Conservation (phyloP, 1,140 invertebrate genomes). For the Charaxes varanes region DNA sequence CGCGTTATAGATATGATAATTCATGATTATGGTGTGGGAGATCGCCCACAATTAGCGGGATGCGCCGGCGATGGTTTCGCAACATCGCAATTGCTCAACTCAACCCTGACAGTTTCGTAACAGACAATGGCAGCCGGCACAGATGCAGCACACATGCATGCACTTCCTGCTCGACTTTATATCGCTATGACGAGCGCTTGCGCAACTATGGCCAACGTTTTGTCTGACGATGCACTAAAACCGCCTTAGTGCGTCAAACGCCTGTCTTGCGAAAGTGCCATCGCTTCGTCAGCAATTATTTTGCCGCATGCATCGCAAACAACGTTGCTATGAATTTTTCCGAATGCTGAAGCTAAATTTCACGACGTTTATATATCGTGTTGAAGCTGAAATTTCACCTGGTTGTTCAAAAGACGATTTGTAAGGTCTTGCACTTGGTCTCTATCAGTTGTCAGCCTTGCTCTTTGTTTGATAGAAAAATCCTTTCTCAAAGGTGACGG, state of each 20-base stretch:
- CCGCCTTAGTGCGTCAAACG: slow-evolving; percentile 38
- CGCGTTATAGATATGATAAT: slow-evolving; percentile 20
- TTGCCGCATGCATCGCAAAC: too few species aligned
- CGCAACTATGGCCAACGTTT: slow-evolving; percentile 49
- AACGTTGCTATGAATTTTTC: too few species aligned
- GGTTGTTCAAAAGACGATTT: too few species aligned
- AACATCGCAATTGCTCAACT: slow-evolving; percentile 60
- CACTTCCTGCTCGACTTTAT: slow-evolving; percentile 68
- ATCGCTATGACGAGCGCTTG: slow-evolving; percentile 56
- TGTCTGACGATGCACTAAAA: slow-evolving; percentile 42
- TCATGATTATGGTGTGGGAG: slow-evolving; percentile 32
- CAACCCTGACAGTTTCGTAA: slow-evolving; percentile 71
- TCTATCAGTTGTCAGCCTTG: too few species aligned
- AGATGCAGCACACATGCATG: slow-evolving; percentile 69
- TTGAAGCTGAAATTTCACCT: too few species aligned
- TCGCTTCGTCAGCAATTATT: slow-evolving; percentile 38
- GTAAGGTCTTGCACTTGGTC: too few species aligned
- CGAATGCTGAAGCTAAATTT: too few species aligned
- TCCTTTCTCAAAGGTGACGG: too few species aligned
- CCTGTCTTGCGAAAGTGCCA: slow-evolving; percentile 44
- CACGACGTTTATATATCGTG: too few species aligned
- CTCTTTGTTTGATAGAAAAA: too few species aligned
- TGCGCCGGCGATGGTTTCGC: slow-evolving; percentile 51
- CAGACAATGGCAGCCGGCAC: slow-evolving; percentile 62
- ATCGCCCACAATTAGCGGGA: slow-evolving; percentile 65